Conservation (phyloP, 2,113 vertebrate genomes). For the Hassar affinis region DNA sequence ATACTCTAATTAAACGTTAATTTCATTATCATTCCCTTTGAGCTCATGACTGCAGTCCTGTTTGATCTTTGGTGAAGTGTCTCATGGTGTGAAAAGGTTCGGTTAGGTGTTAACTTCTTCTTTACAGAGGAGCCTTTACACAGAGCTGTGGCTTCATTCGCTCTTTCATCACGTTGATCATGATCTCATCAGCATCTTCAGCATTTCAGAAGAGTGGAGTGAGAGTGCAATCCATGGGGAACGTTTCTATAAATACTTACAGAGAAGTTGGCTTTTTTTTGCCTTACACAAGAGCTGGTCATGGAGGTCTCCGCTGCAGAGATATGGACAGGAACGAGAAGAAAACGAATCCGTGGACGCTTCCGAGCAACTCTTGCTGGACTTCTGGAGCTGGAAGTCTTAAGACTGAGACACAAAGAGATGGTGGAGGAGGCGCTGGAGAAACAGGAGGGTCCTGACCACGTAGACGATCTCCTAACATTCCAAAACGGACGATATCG, state of each 20-base stretch:
- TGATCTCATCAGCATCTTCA: constrained; percentile 46
- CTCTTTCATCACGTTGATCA: constrained; percentile 29
- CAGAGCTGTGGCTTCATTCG: not conserved
- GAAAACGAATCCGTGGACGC: constrained; percentile 50
- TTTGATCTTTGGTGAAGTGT: not conserved
- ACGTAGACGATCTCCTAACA: not conserved
- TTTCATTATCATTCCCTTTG: too few species aligned
- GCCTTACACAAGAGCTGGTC: not conserved
- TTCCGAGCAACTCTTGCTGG: constrained; percentile 57
- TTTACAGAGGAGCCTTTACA: not conserved
- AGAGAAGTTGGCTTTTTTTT: not conserved
- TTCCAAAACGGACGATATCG: not conserved
- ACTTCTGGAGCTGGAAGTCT: constrained; percentile 56
- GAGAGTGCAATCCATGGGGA: not conserved
- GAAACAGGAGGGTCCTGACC: not conserved
- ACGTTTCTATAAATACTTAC: constrained; percentile 27
- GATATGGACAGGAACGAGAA: constrained; percentile 2
- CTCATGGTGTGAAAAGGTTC: not conserved
- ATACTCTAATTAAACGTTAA: too few species aligned
- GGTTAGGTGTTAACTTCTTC: constrained; percentile 12
- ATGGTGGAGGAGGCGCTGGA: constrained; percentile 54
- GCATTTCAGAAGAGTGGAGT: not conserved
- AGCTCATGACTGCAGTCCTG: not conserved
- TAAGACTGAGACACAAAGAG: constrained; percentile 50
- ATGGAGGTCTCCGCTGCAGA: constrained; percentile 10